Evolutionary conservation across 2,113 vertebrate genomes (phyloP).

Genomic region (Chaetops frenatus): DNA sequence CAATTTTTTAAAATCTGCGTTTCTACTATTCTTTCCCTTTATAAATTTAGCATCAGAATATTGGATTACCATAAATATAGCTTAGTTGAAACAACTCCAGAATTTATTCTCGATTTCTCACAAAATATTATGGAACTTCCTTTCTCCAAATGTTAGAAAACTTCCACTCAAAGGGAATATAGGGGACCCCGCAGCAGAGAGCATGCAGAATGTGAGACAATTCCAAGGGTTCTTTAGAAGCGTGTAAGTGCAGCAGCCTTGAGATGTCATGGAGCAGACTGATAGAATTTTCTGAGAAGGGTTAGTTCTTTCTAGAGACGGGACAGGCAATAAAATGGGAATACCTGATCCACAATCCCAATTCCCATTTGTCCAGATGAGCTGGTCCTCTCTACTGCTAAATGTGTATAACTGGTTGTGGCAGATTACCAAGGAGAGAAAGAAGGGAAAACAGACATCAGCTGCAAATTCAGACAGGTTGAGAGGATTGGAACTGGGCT

Average conservation of each 20-base stretch:
- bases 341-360: background rate
- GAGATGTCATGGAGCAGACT: background rate
- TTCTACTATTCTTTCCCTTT: background rate
- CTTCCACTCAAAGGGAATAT: rapidly evolving
- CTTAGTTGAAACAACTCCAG: background rate
- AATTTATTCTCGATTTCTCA: background rate
- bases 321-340: background rate
- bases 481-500: background rate
- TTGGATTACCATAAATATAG: background rate
- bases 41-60: background rate
- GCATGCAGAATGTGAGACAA: background rate
- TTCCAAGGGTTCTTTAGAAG: background rate
- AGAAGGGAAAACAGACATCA: background rate
- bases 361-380: background rate
- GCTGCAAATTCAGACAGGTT: background rate
- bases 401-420: rapidly evolving
- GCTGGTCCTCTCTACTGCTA: background rate
- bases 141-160: background rate
- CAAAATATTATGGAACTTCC: background rate
- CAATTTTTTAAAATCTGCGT: background rate
- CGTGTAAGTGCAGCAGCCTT: rapidly evolving
- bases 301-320: background rate
- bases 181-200: background rate
- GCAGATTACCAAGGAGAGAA: background rate
- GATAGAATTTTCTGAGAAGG: background rate